Base-by-base conservation (phyloP, 53 echinoderm and acorn worm genomes). In the Apostichopus leukothele region DNA sequence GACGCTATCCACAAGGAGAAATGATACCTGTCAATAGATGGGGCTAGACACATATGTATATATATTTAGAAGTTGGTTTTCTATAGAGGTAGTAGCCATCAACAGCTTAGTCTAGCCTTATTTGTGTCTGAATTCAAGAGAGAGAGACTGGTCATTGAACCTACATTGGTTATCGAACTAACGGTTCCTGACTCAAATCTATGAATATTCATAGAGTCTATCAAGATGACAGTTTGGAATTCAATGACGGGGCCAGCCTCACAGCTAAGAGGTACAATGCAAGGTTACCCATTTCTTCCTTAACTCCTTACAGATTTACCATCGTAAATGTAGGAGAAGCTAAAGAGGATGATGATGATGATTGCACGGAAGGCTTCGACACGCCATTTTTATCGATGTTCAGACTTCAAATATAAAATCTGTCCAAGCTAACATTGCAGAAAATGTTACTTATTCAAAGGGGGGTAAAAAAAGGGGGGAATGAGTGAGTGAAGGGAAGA, bases 191-290 rank as follows among this genome's bases (percentile, higher is more conserved):
- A 85, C 66, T 85, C 85, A 85, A 60, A 39, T 85, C 85, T 71
- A 85, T 85, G 85, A 85, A 85, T 85, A 85, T 85, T 85, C 85
- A 85, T 85, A 60, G 67, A 51, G 66, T 51, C 67, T 22, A 67
- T 85, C 85, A 67, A 67, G 85, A 63, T 85, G 85, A 85, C 85
- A 85, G 85, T 68, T 66, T 85, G 85, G 67, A 67, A 67, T 85
- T 85, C 85, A 85, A 85, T 85, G 85, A 85, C 85, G 85, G 85
- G 85, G 85, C 85, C 85, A 85, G 85, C 85, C 67, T 85, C 66
- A 67, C 22, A 67, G 85, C 85, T 51, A 67, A 85, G 85, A 85
- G 85, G 85, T 67, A 66, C 85, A 71, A 71, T 71, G 71, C 71
- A 71, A 71, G 71, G 71, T 71, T 16, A 71, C 63, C 71, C 6